Conservation (phyloP, 2,113 vertebrate species). For the Mastomys natalensis region DNA sequence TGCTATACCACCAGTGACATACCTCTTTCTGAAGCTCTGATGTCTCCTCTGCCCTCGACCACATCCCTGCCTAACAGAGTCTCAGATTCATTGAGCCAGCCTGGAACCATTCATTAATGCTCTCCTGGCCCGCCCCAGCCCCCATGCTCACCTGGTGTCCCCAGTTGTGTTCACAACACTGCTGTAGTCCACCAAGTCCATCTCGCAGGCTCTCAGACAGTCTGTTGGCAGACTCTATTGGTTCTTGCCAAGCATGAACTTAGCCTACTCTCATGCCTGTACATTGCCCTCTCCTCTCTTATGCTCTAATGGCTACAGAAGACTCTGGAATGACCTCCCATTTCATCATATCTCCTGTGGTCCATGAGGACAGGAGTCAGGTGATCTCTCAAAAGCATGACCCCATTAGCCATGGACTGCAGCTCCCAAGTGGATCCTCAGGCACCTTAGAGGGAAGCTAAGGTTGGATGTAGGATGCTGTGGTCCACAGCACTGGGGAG, state of each 20-base stretch:
- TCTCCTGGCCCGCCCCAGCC: neutral
- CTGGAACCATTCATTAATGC: too few species aligned
- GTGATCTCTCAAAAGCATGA: neutral
- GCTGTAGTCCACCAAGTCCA: neutral
- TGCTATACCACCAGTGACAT: neutral
- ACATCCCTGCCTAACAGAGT: neutral
- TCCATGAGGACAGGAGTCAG: too few species aligned
- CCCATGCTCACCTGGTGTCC: neutral
- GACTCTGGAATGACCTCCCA: neutral
- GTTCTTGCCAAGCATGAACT: neutral
- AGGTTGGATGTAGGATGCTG: neutral
- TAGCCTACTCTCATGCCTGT: neutral
- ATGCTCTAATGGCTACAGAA: rapidly evolving
- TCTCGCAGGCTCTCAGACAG: neutral
- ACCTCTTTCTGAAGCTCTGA: neutral
- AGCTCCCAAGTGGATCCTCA: neutral
- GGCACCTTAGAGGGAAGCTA: neutral
- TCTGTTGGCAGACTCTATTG: neutral
- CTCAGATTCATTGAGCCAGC: neutral
- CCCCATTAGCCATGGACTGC: neutral
- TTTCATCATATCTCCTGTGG: neutral
- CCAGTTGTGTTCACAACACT: rapidly evolving
- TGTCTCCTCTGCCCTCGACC: neutral
- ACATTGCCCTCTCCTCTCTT: too few species aligned
- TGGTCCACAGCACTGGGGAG: neutral